Evolutionary conservation across 1,140 invertebrate species (phyloP).

Genomic region (Drosophila eugracilis): DNA sequence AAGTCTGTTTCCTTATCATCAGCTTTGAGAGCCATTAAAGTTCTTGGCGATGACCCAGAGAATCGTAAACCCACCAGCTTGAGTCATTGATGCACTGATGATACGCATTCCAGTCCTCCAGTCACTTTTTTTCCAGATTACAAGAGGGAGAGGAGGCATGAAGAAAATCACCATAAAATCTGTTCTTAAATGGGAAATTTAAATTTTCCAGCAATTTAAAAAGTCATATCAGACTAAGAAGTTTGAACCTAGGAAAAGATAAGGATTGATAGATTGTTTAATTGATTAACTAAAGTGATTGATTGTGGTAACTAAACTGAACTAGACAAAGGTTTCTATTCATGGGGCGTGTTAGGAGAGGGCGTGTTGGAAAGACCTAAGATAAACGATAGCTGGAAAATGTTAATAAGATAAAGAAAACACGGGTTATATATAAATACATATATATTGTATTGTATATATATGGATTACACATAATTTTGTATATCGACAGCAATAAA

Average conservation of each 20-base stretch:
- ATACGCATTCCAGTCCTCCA: not conserved
- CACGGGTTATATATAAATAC: slow-evolving; percentile 15
- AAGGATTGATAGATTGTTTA: slow-evolving; percentile 33
- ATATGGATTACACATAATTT: slow-evolving; percentile 9
- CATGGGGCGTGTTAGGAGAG: slow-evolving; percentile 23
- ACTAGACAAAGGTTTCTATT: slow-evolving; percentile 29
- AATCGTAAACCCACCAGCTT: slow-evolving; percentile 56
- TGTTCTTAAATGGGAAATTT: not conserved
- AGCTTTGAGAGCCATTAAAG: slow-evolving; percentile 46
- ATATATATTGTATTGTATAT: not conserved
- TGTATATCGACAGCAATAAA: slow-evolving; percentile 22
- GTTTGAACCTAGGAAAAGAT: slow-evolving; percentile 1
- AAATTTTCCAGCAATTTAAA: slow-evolving; percentile 11
- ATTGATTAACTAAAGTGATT: slow-evolving; percentile 41
- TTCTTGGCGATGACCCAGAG: slow-evolving; percentile 47
- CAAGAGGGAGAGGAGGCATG: not conserved
- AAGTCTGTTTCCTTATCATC: slow-evolving; percentile 66
- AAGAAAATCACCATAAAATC: slow-evolving; percentile 22
- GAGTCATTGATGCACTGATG: slow-evolving; percentile 31
- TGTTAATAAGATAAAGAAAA: slow-evolving; percentile 9
- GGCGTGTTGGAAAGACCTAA: not conserved
- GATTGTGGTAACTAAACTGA: slow-evolving; percentile 26
- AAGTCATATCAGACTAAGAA: not conserved
- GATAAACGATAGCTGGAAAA: slow-evolving; percentile 6
- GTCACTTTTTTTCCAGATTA: not conserved